These are phyloP conservation scores for Sardina pilchardus DNA, from an alignment of 2,113 vertebrate species.

Conservation along the genomic window DNA sequence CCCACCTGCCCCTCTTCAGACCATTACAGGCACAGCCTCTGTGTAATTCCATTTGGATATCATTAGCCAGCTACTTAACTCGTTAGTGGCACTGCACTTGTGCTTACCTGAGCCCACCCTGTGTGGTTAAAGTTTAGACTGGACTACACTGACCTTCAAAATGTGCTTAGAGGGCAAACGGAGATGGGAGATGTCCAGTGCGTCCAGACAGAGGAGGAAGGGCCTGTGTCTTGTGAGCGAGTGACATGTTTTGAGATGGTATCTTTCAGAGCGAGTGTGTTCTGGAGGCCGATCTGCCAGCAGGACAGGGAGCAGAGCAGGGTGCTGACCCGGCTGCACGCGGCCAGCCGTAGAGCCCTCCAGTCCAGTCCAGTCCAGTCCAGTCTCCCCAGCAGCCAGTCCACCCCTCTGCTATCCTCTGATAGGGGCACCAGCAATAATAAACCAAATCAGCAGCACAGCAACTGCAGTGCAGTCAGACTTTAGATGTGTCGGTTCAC, in stretches of 20 bases:
- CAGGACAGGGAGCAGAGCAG: slow-evolving; percentile 10
- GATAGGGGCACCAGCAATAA: background rate
- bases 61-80: too few relatives aligned
- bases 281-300: background rate
- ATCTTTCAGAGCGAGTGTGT: slow-evolving; percentile 8
- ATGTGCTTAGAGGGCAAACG: too few relatives aligned
- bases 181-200: too few relatives aligned
- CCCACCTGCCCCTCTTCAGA: too few relatives aligned
- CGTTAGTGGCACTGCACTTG: too few relatives aligned
- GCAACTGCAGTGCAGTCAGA: background rate
- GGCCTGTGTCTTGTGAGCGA: background rate
- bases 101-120: too few relatives aligned
- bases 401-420: background rate
- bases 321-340: background rate
- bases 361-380: background rate
- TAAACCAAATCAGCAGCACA: background rate
- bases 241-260: background rate
- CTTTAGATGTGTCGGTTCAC: background rate
- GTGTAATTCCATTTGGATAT: too few relatives aligned
- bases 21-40: too few relatives aligned
- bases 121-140: too few relatives aligned
- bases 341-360: background rate
- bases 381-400: too few relatives aligned
- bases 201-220: too few relatives aligned
- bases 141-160: too few relatives aligned